Conservation (phyloP, 2,888 invertebrate genomes). For the Leptothorax acervorum region DNA sequence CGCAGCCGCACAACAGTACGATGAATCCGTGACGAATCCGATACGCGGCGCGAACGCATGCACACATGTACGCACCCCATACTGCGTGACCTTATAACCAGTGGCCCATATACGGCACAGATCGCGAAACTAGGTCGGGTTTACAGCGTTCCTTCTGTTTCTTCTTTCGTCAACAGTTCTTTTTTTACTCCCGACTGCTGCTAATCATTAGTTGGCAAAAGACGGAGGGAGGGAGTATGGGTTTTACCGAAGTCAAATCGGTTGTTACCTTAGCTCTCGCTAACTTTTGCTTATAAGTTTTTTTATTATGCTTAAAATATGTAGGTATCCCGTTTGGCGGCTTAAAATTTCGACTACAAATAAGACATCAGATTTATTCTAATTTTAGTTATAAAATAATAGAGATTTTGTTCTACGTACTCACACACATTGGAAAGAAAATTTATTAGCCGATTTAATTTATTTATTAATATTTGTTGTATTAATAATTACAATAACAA, state of each 20-base stretch:
- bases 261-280: neutral
- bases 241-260: neutral
- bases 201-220: neutral
- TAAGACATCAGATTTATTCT: neutral
- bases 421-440: neutral
- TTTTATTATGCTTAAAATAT: neutral
- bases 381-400: neutral
- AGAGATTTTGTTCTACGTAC: neutral
- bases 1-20: slow-evolving; percentile 55
- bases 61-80: slow-evolving; percentile 51
- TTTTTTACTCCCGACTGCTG: neutral
- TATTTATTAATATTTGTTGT: too few relatives aligned
- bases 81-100: slow-evolving; percentile 65
- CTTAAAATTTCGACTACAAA: neutral
- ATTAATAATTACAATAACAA: neutral
- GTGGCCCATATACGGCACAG: slow-evolving; percentile 70
- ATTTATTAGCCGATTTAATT: neutral
- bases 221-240: neutral
- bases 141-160: neutral
- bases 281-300: neutral
- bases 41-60: slow-evolving; percentile 60
- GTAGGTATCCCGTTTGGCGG: neutral
- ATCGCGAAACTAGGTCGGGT: slow-evolving; percentile 30
- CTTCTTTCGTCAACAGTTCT: neutral
- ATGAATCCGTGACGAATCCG: slow-evolving; percentile 44